Conservation (phyloP, 2,888 invertebrate species). For the Microctonus aethiopoides region DNA sequence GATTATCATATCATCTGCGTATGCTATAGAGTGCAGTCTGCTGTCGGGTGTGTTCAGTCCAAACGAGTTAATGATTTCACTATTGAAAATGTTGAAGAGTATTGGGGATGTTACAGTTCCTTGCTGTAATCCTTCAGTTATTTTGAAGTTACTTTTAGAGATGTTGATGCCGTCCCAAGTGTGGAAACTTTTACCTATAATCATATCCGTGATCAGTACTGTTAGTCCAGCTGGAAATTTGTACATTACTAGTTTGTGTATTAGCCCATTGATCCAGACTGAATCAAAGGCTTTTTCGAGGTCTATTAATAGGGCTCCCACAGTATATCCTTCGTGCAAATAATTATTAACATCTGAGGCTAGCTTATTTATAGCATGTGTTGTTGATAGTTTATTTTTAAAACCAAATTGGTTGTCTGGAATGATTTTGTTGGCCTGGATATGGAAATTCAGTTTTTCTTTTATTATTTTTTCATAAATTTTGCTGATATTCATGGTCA, state of each 20-base stretch:
- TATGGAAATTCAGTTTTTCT: background rate
- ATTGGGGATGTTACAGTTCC: conserved; percentile 38
- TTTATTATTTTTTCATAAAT: conserved; percentile 34
- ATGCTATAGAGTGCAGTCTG: conserved; percentile 18
- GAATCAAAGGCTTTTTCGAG: conserved; percentile 20
- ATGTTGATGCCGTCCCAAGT: conserved; percentile 12
- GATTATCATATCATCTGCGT: conserved; percentile 34
- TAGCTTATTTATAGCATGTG: conserved; percentile 36
- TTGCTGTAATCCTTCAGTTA: conserved; percentile 35
- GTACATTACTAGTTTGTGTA: no score
- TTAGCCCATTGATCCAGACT: no score
- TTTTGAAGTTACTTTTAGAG: background rate
- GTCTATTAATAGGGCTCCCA: conserved; percentile 33
- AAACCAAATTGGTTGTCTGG: conserved; percentile 39
- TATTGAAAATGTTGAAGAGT: conserved; percentile 37
- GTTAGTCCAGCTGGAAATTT: no score
- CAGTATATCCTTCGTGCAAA: background rate
- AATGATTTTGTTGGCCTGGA: conserved; percentile 16
- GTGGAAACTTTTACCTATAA: no score
- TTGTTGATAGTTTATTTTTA: conserved; percentile 27
- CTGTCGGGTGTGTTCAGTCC: no score
- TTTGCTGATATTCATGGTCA: conserved; percentile 33
- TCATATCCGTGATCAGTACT: no score
- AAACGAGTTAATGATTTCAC: conserved; percentile 34
- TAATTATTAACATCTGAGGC: conserved; percentile 11